Evolutionary conservation across 2,888 invertebrate species (phyloP).

Genomic region (Pantelozetes paolii): DNA sequence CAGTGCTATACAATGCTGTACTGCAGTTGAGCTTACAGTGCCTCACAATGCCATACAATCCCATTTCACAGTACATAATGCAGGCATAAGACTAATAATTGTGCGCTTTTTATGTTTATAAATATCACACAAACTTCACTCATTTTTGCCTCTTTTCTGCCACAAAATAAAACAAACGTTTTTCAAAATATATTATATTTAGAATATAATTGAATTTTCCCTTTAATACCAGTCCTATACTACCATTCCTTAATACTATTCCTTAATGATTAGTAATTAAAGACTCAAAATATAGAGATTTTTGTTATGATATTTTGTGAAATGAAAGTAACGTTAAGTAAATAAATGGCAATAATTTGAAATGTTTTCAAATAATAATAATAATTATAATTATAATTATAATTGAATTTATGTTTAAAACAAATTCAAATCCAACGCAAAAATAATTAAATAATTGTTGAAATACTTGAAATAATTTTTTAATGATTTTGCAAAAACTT

Average conservation of each 20-base stretch:
- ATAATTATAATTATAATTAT: background rate
- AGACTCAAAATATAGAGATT: background rate
- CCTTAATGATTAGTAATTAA: background rate
- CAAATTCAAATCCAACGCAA: background rate
- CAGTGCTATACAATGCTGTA: too few relatives aligned
- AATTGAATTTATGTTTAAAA: background rate
- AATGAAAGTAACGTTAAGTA: background rate
- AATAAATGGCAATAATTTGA: background rate
- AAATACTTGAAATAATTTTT: background rate
- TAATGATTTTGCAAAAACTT: background rate
- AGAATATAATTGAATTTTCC: slow-evolving; percentile 15
- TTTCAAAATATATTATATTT: slow-evolving; percentile 23
- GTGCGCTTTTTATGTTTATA: slow-evolving; percentile 31
- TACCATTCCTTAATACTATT: too few relatives aligned
- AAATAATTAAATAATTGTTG: background rate
- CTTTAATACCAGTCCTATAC: background rate
- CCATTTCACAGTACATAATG: slow-evolving; percentile 22
- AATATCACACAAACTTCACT: slow-evolving; percentile 33
- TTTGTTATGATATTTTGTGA: background rate
- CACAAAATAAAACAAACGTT: slow-evolving; percentile 36
- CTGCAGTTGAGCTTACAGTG: too few relatives aligned
- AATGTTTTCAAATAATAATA: background rate
- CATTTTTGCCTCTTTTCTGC: slow-evolving; percentile 33
- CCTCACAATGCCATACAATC: background rate
- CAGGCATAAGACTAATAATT: slow-evolving; percentile 26